Percentiles rank a stretch among this genome's conserved stretches.
These are phyloP conservation scores for Hippoglossus stenolepis DNA, from an alignment of 2,113 vertebrate species.

Conservation along the genomic window DNA sequence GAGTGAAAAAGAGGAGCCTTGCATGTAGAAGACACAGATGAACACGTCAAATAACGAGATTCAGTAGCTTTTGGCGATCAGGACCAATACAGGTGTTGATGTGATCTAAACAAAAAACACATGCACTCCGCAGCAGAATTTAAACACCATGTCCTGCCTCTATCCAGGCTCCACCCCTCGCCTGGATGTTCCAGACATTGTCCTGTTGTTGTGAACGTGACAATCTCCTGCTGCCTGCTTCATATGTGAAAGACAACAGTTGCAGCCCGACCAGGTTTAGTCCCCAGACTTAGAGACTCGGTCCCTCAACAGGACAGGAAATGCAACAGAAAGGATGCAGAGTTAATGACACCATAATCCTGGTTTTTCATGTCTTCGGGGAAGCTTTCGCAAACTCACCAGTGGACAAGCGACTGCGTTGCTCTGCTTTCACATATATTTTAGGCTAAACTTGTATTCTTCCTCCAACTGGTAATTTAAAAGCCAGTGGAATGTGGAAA, in stretches of 20 bases:
- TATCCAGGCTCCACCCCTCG: too few species aligned
- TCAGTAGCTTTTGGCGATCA: too few species aligned
- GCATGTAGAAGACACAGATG: too few species aligned
- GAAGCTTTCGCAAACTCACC: slow-evolving; percentile 4
- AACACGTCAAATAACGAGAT: not conserved
- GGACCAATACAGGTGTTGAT: too few species aligned
- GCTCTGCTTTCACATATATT: slow-evolving; percentile 70
- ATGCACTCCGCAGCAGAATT: too few species aligned
- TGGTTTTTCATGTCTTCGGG: slow-evolving; percentile 28
- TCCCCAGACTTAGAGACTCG: not conserved
- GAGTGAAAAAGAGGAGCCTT: too few species aligned
- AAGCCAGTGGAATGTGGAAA: slow-evolving; percentile 85
- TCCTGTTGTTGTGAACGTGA: too few species aligned
- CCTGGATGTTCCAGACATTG: too few species aligned
- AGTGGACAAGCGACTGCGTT: slow-evolving; percentile 14
- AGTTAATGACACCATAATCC: slow-evolving; percentile 53
- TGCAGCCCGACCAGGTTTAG: not conserved
- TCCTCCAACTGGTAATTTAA: slow-evolving; percentile 84
- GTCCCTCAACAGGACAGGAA: slow-evolving; percentile 29
- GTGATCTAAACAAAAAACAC: too few species aligned
- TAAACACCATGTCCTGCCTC: too few species aligned
- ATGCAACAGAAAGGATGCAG: slow-evolving; percentile 34
- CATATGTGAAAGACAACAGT: too few species aligned
- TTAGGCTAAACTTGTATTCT: slow-evolving; percentile 82
- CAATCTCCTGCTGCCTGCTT: too few species aligned